Conservation (phyloP, 2,113 vertebrate species). For the Cervus canadensis region DNA sequence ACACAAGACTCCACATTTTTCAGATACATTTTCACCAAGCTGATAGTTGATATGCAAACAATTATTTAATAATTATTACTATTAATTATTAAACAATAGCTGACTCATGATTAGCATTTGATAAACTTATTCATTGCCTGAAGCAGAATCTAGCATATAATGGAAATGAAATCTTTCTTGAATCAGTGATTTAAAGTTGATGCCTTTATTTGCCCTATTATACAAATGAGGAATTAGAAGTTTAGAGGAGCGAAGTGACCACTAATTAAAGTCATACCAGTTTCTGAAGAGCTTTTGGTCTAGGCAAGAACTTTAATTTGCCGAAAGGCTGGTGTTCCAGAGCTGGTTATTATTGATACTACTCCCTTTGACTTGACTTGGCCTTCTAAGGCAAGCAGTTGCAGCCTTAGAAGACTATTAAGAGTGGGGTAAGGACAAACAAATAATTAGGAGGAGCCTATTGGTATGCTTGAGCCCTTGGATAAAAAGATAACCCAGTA, state of each 20-base stretch:
- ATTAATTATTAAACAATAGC: neutral
- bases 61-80: neutral
- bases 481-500: neutral
- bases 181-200: neutral
- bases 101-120: neutral
- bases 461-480: neutral
- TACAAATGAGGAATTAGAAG: neutral
- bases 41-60: neutral
- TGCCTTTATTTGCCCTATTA: neutral
- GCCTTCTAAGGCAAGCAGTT: neutral
- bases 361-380: neutral
- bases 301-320: neutral
- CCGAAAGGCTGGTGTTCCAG: neutral
- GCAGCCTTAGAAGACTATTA: neutral
- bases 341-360: neutral
- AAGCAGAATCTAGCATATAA: neutral
- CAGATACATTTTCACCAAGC: neutral
- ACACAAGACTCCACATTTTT: neutral
- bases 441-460: conserved; percentile 29
- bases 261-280: neutral
- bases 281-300: neutral
- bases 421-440: neutral
- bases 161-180: neutral
- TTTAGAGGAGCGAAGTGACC: neutral
- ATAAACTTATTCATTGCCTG: neutral